Conservation (phyloP, 2,113 vertebrate genomes). For the Macquaria australasica region DNA sequence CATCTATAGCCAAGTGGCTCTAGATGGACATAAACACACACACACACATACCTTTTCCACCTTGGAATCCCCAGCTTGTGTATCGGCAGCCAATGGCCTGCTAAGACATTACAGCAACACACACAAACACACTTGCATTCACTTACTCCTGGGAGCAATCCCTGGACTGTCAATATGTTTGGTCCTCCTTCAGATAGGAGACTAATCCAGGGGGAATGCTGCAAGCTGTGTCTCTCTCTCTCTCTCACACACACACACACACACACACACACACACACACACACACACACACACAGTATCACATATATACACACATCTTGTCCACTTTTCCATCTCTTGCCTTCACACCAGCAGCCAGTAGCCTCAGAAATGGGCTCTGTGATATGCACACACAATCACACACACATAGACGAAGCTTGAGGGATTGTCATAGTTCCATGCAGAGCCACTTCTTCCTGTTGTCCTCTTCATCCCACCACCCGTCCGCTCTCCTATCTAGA, state of each 20-base stretch:
- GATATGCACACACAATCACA: constrained; percentile 32
- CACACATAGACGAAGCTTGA: constrained; percentile 56
- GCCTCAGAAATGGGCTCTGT: constrained; percentile 55
- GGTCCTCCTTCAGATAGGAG: constrained; percentile 83
- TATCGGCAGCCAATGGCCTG: constrained; percentile 79
- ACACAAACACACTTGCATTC: constrained; percentile 64
- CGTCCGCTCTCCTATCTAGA: constrained; percentile 37
- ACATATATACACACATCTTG: constrained; percentile 53
- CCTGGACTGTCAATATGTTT: constrained; percentile 86
- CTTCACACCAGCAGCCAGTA: constrained; percentile 66
- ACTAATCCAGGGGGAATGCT: constrained; percentile 84
- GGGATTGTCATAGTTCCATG: constrained; percentile 77
- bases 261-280: constrained; percentile 20
- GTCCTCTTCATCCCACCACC: constrained; percentile 21
- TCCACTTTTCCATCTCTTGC: constrained; percentile 66
- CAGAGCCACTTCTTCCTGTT: constrained; percentile 54
- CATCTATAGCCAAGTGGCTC: constrained; percentile 75
- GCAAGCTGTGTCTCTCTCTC: constrained; percentile 63
- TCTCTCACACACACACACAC: constrained; percentile 36
- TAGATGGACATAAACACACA: constrained; percentile 44
- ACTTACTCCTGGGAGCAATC: constrained; percentile 79
- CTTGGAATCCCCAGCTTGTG: constrained; percentile 79
- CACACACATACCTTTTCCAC: constrained; percentile 71
- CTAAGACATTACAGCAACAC: constrained; percentile 54
- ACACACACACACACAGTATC: constrained; percentile 15